phyloP scores from a whole-genome alignment of 2,113 vertebrate species.

The Embiotoca jacksoni region DNA sequence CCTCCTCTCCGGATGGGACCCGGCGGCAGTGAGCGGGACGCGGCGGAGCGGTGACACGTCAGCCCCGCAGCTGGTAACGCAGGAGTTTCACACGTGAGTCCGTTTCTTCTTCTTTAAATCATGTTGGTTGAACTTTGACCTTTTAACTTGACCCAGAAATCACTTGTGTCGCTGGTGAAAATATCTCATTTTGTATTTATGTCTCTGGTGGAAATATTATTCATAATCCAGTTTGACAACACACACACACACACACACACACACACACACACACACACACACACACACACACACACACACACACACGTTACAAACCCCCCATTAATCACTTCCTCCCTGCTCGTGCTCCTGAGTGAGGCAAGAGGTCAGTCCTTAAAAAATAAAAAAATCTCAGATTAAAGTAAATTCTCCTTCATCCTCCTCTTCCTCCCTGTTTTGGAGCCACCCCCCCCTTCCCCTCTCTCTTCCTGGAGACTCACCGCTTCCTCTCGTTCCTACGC shows the following conservation, averaged over 20 bases:
- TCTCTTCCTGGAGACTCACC: slow-evolving; percentile 19
- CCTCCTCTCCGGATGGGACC: slow-evolving; percentile 34
- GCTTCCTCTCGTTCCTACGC: slow-evolving; percentile 61
- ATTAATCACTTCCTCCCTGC: too few species aligned
- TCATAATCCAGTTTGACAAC: too few species aligned
- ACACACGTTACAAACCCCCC: too few species aligned
- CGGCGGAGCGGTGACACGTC: slow-evolving; percentile 21
- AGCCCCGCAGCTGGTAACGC: slow-evolving; percentile 63
- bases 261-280: too few species aligned
- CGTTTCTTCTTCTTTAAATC: background rate
- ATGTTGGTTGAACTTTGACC: too few species aligned
- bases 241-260: too few species aligned
- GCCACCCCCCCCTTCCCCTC: slow-evolving; percentile 23
- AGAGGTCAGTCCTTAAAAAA: accelerated
- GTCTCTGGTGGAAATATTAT: too few species aligned
- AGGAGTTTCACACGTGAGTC: slow-evolving; percentile 84
- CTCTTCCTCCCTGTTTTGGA: slow-evolving; percentile 10
- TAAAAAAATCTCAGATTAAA: background rate
- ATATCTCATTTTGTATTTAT: too few species aligned
- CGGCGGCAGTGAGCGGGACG: slow-evolving; percentile 49
- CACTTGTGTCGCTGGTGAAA: too few species aligned
- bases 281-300: too few species aligned
- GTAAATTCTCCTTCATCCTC: accelerated
- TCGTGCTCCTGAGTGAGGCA: background rate
- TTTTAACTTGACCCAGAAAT: too few species aligned